Conservation (phyloP, 2,113 vertebrate species). For the Arenaria interpres region DNA sequence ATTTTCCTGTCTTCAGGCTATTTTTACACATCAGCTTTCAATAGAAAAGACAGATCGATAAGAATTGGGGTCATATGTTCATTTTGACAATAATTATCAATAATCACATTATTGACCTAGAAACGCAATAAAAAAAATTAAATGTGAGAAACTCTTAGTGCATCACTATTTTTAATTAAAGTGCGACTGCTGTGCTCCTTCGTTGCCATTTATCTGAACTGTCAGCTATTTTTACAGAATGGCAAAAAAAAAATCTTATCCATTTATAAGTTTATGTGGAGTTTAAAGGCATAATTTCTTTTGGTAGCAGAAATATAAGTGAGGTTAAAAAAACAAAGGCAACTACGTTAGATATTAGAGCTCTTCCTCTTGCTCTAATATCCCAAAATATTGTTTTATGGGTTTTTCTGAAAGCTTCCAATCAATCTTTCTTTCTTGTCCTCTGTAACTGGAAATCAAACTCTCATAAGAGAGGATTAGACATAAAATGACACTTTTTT, state of each 20-base stretch:
- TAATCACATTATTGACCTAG: not conserved
- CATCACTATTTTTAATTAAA: not conserved
- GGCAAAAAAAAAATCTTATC: not conserved
- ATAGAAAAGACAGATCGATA: not conserved
- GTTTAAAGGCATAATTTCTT: not conserved
- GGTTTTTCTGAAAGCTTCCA: not conserved
- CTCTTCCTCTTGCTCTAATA: not conserved
- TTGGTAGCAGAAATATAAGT: not conserved
- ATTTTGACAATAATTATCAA: not conserved
- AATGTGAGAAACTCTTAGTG: not conserved
- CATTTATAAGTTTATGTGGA: not conserved
- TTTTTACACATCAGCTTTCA: not conserved
- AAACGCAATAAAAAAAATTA: not conserved
- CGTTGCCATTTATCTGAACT: not conserved
- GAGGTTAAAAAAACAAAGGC: not conserved
- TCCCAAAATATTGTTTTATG: not conserved
- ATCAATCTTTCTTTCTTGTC: not conserved
- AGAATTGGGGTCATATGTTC: not conserved
- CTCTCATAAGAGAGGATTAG: not conserved
- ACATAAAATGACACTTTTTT: not conserved
- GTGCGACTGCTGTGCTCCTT: not conserved
- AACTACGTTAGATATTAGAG: rapidly evolving
- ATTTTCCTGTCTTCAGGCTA: not conserved
- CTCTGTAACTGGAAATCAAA: not conserved
- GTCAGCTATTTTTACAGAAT: not conserved